Evolutionary conservation across 2,888 invertebrate species (phyloP).

Genomic region (Philopedon plagiatum): DNA sequence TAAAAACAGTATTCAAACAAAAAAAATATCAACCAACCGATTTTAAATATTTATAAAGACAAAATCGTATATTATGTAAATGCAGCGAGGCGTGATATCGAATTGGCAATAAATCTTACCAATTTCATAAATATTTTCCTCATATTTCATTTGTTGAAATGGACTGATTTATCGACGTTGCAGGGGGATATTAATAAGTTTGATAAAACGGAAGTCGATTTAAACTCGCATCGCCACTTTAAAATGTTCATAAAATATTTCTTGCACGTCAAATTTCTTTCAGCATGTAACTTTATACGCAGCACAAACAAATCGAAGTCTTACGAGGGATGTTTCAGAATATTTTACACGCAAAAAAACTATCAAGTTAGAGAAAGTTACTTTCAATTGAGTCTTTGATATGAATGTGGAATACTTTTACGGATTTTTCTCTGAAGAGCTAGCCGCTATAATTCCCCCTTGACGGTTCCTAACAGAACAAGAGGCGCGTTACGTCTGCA

Average conservation of each 20-base stretch:
- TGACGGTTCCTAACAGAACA: no score
- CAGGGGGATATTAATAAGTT: conserved; percentile 54
- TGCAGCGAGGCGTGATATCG: conserved; percentile 33
- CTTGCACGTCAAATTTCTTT: conserved; percentile 9
- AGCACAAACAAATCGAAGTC: not conserved
- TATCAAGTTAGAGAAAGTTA: no score
- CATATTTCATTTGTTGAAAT: conserved; percentile 55
- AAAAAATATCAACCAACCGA: not conserved
- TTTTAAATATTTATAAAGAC: conserved; percentile 33
- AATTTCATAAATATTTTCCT: conserved; percentile 57
- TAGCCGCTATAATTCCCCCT: no score
- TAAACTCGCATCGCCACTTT: conserved; percentile 39
- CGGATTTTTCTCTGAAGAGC: no score
- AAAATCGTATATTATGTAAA: conserved; percentile 34
- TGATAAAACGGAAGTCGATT: conserved; percentile 53
- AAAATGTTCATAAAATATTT: conserved; percentile 34
- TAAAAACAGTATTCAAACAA: not conserved
- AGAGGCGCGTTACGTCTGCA: no score
- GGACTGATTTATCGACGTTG: conserved; percentile 54
- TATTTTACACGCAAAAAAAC: not conserved
- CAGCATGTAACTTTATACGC: not conserved
- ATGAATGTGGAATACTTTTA: no score
- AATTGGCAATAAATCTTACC: conserved; percentile 56
- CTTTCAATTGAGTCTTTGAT: no score
- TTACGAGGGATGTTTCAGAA: no score